Evolutionary conservation across 2,888 invertebrate species (phyloP).

Genomic region (Eupithecia pulchellata): DNA sequence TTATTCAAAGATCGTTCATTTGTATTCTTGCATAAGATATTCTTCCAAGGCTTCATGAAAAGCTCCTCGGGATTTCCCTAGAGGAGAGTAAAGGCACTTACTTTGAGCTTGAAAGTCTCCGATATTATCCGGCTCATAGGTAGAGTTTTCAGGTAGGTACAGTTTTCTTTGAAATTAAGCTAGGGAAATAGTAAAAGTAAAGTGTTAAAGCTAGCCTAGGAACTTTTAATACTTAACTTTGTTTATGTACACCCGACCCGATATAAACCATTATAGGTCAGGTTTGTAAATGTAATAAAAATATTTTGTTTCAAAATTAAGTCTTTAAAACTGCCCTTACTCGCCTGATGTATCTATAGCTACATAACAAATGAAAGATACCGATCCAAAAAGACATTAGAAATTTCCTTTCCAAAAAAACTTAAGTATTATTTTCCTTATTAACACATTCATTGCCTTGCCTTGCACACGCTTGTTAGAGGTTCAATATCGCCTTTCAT

Average conservation of each 20-base stretch:
- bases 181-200: too few species aligned
- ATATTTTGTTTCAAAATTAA: too few species aligned
- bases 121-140: conserved; percentile 15
- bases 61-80: conserved; percentile 54
- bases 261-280: too few species aligned
- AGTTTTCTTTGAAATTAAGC: conserved; percentile 10
- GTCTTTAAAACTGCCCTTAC: background rate
- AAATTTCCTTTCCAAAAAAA: background rate
- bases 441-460: background rate
- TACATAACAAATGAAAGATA: background rate
- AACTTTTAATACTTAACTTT: background rate
- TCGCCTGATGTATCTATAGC: background rate
- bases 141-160: too few species aligned
- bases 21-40: conserved; percentile 49
- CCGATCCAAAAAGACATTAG: background rate
- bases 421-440: background rate
- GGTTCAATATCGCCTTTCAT: conserved; percentile 48
- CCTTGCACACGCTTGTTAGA: conserved; percentile 43
- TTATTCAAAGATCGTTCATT: conserved; percentile 37
- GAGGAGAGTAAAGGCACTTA: conserved; percentile 44
- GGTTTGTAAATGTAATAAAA: too few species aligned
- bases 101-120: conserved; percentile 30
- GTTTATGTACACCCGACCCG: background rate
- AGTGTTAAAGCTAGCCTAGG: too few species aligned
- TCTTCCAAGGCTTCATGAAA: conserved; percentile 44